Conservation (phyloP, 1,140 invertebrate species). For the Drosophila pectinifera region DNA sequence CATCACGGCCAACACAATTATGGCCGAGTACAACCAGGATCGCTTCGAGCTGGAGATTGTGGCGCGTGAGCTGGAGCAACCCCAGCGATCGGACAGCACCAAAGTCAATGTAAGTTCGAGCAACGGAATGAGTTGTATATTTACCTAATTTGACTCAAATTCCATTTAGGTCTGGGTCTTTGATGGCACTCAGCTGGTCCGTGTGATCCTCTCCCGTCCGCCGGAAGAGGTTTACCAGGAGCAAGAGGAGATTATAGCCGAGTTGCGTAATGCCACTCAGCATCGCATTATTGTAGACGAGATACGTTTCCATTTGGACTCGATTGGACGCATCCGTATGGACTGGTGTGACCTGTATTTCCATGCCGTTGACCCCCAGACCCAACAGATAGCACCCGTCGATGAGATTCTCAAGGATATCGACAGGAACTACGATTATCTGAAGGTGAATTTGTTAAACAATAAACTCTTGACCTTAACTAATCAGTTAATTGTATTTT, state of each 20-base stretch:
- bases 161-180: constrained; percentile 91
- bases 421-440: constrained; percentile 93
- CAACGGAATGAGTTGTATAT: no score
- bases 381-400: constrained; percentile 91
- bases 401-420: constrained; percentile 93
- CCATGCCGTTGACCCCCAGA: constrained; percentile 91
- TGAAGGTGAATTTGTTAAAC: constrained; percentile 86
- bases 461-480: not conserved
- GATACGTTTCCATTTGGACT: constrained; percentile 91
- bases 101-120: constrained; percentile 90
- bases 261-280: constrained; percentile 91
- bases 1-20: constrained; percentile 90
- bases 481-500: not conserved
- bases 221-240: constrained; percentile 89
- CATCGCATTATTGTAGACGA: constrained; percentile 92
- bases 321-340: constrained; percentile 88
- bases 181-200: constrained; percentile 91
- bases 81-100: constrained; percentile 90
- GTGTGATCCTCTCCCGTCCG: constrained; percentile 92
- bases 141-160: not conserved
- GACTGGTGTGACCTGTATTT: constrained; percentile 95
- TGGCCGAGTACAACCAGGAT: constrained; percentile 95
- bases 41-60: constrained; percentile 93
- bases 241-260: constrained; percentile 89
- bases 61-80: constrained; percentile 92